Conservation (phyloP, 2,888 invertebrate species). For the Tenodera sinensis region DNA sequence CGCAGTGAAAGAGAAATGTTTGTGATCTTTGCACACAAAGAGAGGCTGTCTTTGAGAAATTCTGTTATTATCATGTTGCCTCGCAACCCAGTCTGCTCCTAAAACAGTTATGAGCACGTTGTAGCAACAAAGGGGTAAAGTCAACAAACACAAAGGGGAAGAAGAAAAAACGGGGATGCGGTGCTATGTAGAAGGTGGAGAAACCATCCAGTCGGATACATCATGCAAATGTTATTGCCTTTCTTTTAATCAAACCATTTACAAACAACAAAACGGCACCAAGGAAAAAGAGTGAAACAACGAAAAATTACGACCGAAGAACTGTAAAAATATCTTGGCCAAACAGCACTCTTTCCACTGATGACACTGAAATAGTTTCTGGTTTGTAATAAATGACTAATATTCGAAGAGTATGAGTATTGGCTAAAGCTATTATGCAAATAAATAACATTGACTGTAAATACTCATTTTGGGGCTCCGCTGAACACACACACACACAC, state of each 20-base stretch:
- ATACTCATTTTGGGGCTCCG: too few species aligned
- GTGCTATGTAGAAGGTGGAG: neutral
- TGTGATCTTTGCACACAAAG: neutral
- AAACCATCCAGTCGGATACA: neutral
- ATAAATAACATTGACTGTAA: too few species aligned
- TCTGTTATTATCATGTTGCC: neutral
- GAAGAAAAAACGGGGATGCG: neutral
- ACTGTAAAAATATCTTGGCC: too few species aligned
- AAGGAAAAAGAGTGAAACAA: neutral
- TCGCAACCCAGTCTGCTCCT: neutral
- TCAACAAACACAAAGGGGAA: neutral
- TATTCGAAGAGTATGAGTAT: too few species aligned
- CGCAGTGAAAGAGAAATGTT: neutral
- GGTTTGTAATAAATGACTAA: too few species aligned
- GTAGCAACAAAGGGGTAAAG: neutral
- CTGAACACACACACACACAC: too few species aligned
- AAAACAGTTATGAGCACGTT: neutral
- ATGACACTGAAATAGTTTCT: too few species aligned
- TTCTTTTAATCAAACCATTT: neutral
- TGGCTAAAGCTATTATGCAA: too few species aligned
- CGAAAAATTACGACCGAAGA: neutral
- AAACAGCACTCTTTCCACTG: too few species aligned
- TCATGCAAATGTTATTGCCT: neutral
- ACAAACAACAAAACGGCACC: neutral
- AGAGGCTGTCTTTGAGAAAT: neutral